Evolutionary conservation across 2,888 invertebrate genomes (phyloP).

Genomic region (Laothoe populi): DNA sequence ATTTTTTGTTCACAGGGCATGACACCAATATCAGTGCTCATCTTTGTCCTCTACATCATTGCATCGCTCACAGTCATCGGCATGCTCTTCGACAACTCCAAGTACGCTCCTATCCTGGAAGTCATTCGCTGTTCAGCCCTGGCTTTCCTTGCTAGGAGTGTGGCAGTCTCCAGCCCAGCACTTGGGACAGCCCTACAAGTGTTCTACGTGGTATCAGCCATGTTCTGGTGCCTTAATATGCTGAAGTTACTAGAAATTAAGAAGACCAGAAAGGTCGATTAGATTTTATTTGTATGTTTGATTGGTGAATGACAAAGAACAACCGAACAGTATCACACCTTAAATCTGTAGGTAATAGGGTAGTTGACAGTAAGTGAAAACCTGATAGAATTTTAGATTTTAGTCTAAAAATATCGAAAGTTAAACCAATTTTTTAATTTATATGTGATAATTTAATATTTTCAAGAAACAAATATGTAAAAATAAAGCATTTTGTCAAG

Average conservation of each 20-base stretch:
- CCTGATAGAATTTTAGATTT: too few relatives aligned
- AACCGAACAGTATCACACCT: neutral
- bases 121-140: conserved; percentile 87
- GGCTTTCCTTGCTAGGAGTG: conserved; percentile 75
- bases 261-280: conserved; percentile 55
- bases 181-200: conserved; percentile 76
- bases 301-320: too few relatives aligned
- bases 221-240: conserved; percentile 87
- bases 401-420: too few relatives aligned
- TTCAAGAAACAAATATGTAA: too few relatives aligned
- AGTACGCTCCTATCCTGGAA: conserved; percentile 86
- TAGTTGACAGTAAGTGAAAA: too few relatives aligned
- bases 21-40: conserved; percentile 84
- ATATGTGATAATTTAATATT: too few relatives aligned
- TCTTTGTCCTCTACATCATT: conserved; percentile 87
- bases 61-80: conserved; percentile 88
- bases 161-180: conserved; percentile 65
- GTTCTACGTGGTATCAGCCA: conserved; percentile 85
- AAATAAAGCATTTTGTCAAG: too few relatives aligned
- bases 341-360: too few relatives aligned
- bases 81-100: conserved; percentile 88
- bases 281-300: conserved; percentile 27
- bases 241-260: conserved; percentile 84
- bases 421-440: too few relatives aligned
- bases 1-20: conserved; percentile 79